These are phyloP conservation scores for Philereme vetulata DNA, from an alignment of 2,888 invertebrate genomes.

Conservation along the genomic window DNA sequence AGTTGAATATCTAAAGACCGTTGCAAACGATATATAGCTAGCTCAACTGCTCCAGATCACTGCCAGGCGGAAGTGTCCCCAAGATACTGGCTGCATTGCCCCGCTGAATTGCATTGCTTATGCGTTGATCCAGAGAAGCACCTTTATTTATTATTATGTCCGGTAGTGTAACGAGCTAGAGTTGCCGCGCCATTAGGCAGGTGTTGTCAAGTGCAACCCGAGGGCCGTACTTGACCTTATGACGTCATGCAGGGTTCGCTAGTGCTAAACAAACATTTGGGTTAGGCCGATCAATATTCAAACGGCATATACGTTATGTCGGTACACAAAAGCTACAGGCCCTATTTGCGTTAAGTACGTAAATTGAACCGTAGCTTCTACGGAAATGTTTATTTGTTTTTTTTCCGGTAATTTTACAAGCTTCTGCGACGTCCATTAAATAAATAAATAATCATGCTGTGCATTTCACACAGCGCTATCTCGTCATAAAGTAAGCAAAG, in stretches of 20 bases:
- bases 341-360: background rate
- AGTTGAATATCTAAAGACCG: too few relatives aligned
- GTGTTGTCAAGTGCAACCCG: slow-evolving; percentile 36
- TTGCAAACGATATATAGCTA: too few relatives aligned
- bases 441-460: too few relatives aligned
- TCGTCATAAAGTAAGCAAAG: too few relatives aligned
- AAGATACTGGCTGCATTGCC: too few relatives aligned
- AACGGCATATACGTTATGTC: slow-evolving; percentile 6
- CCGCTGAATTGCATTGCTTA: too few relatives aligned
- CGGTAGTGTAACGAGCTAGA: slow-evolving; percentile 10
- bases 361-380: slow-evolving; percentile 3
- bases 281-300: slow-evolving; percentile 18
- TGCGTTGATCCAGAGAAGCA: background rate
- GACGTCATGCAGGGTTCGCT: slow-evolving; percentile 27
- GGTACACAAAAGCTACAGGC: background rate
- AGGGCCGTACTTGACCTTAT: slow-evolving; percentile 47
- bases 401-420: too few relatives aligned
- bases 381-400: background rate
- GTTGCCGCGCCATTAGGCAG: slow-evolving; percentile 25
- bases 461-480: too few relatives aligned
- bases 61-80: too few relatives aligned
- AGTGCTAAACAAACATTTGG: slow-evolving; percentile 21
- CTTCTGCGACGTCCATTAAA: too few relatives aligned
- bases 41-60: too few relatives aligned
- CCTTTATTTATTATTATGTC: slow-evolving; percentile 1